A percentile compares a stretch with the other conserved stretches of the same genome.
Conservation (phyloP, 2,797 vertebrate species). For the Siniperca scherzeri region DNA sequence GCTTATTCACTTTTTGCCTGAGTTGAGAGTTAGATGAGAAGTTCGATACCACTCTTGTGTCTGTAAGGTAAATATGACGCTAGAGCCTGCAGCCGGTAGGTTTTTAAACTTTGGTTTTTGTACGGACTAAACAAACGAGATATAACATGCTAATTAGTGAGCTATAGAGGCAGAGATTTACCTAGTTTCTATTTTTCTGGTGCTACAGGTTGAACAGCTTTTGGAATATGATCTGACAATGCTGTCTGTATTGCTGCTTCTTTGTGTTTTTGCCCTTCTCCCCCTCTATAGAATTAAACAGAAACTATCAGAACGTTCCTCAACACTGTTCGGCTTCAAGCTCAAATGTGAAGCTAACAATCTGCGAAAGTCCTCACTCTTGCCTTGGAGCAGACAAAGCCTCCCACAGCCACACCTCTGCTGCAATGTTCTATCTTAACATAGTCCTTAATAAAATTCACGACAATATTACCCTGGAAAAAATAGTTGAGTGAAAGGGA, state of each 20-base stretch:
- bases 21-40: neutral
- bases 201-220: neutral
- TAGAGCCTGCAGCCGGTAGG: too few species aligned
- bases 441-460: conserved; percentile 20
- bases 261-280: conserved; percentile 2
- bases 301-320: neutral
- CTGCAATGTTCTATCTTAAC: neutral
- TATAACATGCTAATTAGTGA: too few species aligned
- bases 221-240: conserved; percentile 8
- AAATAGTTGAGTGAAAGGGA: neutral
- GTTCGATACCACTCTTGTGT: too few species aligned
- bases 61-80: too few species aligned
- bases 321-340: conserved; percentile 2
- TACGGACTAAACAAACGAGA: too few species aligned
- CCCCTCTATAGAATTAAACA: neutral
- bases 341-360: conserved; percentile 3
- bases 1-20: neutral
- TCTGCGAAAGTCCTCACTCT: neutral
- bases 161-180: neutral
- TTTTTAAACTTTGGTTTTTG: too few species aligned
- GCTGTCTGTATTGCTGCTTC: neutral
- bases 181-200: neutral
- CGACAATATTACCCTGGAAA: conserved; percentile 19
- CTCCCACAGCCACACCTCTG: conserved; percentile 21
- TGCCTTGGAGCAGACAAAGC: conserved; percentile 22